Evolutionary conservation across 2,797 vertebrate species (phyloP), one percentile per base, ranked within the genome.

Genomic region (Synaphobranchus kaupii): DNA sequence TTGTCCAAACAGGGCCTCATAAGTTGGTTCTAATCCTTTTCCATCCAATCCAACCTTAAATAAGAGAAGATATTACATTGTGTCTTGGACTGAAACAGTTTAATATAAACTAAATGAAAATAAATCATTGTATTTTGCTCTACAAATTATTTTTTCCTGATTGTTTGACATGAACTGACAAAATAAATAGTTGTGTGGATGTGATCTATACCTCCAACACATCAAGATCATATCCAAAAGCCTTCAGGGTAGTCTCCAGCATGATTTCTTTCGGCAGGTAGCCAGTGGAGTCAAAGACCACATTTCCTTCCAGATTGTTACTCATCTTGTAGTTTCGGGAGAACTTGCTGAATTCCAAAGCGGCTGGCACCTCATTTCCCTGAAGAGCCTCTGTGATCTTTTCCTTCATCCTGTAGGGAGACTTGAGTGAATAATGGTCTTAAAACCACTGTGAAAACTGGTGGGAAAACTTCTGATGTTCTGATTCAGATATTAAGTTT

Each of bases 1-100:
- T 86, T 97, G 94, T 92, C 98, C 98, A 91, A 99, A 99, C 89
- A 99, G 89, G 22, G 97, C 96, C 86, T 98, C 98, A 52, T 99
- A 84, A 3, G 96, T 96, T 88, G 98, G 97, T 89, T 99, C 97
- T 89, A 99, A 97, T 7, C 96, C 97, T 87, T 96, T 98, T 91
- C 98, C 98, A 86, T 99, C 97, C 92, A 99, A 93, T 84, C 97
- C 97, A 93, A 98, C 85, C 98, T 99, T 87, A 9, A 9, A 80
- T 86, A 25, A 86, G 28, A 73, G 86, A 54, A 28, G 68, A 9
- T 63, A 28, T 0, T 96, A 99, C 98, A 66, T 93, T 0, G 78
- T 98, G n/a, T n/a, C n/a, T n/a, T n/a, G n/a, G n/a, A n/a, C n/a
- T n/a, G n/a, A n/a, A n/a, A n/a, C n/a, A n/a, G 96, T 73, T 96